A percentile compares a stretch with the other conserved stretches of the same genome.
phyloP scores from a whole-genome alignment of 1,140 invertebrate genomes.

The Acyrthosiphon pisum region DNA sequence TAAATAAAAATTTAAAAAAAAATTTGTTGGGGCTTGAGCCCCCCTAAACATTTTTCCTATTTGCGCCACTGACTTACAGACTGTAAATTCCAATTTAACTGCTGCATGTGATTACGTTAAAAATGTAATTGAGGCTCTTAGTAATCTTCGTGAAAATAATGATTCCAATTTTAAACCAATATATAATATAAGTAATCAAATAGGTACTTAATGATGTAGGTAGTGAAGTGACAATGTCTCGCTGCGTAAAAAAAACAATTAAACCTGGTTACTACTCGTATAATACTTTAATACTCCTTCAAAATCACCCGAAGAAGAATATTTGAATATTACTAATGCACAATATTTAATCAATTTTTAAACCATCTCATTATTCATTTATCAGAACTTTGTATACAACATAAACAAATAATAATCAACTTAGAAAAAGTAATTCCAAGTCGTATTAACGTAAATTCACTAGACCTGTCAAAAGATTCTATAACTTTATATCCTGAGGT shows the following conservation, averaged over 20 bases:
- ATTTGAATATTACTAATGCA: background rate
- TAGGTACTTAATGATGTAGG: background rate
- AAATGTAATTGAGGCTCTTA: background rate
- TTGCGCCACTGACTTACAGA: no score
- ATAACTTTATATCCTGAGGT: no score
- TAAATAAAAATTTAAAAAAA: no score
- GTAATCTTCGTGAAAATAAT: background rate
- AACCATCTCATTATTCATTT: background rate
- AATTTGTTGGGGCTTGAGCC: no score
- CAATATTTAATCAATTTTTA: background rate
- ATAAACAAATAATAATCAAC: background rate
- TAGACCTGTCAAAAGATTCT: no score
- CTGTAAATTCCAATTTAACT: background rate
- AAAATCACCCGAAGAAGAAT: background rate
- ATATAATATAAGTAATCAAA: background rate
- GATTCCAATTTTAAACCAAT: background rate
- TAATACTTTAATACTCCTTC: background rate
- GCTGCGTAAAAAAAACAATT: background rate
- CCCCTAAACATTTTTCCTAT: no score
- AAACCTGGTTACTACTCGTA: background rate
- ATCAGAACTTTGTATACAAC: background rate
- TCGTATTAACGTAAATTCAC: background rate
- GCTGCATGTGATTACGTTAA: background rate
- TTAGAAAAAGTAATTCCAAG: conserved; percentile 2
- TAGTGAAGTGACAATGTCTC: background rate